Percentiles rank a stretch among this genome's conserved stretches.
phyloP scores from a whole-genome alignment of 2,797 vertebrate genomes.

The Thalassophryne amazonica region DNA sequence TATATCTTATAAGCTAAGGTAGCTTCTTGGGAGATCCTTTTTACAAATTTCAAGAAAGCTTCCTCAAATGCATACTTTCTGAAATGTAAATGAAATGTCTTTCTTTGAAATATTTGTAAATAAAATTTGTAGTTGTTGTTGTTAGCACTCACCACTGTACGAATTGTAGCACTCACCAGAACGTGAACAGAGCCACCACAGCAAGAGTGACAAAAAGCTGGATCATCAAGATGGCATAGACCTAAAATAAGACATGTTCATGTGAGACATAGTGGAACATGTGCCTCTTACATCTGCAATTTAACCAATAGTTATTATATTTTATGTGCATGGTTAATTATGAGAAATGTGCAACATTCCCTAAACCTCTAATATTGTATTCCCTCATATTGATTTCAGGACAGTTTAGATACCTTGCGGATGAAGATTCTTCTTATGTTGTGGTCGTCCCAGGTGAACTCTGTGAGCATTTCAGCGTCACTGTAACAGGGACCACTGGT shows the following conservation, averaged over 20 bases:
- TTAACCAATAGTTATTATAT: too few species aligned
- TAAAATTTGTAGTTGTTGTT: too few species aligned
- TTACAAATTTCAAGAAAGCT: too few species aligned
- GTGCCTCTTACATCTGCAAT: not conserved
- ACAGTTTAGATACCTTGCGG: constrained; percentile 83
- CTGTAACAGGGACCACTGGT: constrained; percentile 80
- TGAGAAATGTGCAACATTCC: not conserved
- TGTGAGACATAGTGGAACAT: not conserved
- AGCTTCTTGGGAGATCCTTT: too few species aligned
- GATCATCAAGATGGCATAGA: constrained; percentile 87
- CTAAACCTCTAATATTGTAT: not conserved
- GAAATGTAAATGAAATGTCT: too few species aligned
- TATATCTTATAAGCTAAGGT: too few species aligned
- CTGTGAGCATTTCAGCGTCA: constrained; percentile 85
- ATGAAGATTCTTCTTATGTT: constrained; percentile 88
- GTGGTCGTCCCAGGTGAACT: constrained; percentile 88
- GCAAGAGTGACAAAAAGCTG: constrained; percentile 87
- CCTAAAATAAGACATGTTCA: constrained; percentile 64
- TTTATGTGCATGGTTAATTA: too few species aligned
- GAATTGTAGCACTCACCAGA: constrained; percentile 85
- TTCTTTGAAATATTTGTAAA: too few species aligned
- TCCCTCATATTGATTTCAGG: not conserved
- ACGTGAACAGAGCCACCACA: constrained; percentile 90
- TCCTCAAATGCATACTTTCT: too few species aligned
- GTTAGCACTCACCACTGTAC: too few species aligned